Base-by-base conservation (phyloP, 2,113 vertebrate species). In the Rallus limicola region DNA sequence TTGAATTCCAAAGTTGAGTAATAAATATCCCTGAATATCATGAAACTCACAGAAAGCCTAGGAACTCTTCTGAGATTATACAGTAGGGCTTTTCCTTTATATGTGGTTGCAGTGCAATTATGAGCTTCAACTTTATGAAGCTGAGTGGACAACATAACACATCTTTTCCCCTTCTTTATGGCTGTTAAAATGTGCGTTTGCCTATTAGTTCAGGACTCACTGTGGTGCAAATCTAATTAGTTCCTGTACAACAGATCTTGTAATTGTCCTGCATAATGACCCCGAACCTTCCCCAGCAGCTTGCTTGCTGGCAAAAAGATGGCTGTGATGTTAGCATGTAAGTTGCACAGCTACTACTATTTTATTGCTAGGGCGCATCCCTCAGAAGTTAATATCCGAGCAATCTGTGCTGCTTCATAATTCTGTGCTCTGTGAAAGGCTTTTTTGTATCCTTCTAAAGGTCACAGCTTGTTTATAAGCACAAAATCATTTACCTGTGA, bases 281-380 rank as follows among this genome's bases (percentile, higher is more conserved):
- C 60, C 14, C 31, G 53, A 75, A 1, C 40, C n/a, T 63, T 29
- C n/a, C 50, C 23, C 42, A 36, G 2, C 36, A 19, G 40, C n/a
- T 64, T 88, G 17, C 11, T 1, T 19, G 36, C 53, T 65, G n/a
- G 16, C 23, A 34, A 13, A 31, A 50, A 55, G 12, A 36, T 19
- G 20, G 10, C 69, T 0, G 0, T 71, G 46, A 19, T n/a, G 31
- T 23, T 50, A 29, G 19, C 4, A 2, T 19, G 8, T 16, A 34
- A 40, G 14, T 53, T 86, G 38, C 31, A 23, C 15, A 84, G 72
- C 50, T 60, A 9, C 33, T 62, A 13, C 31, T 50, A 0, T 34
- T 58, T 29, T 36, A 24, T 42, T 56, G 10, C 31, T 63, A 26
- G 20, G 50, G 11, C 62, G 4, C 40, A 10, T 18, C 12, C 46